phyloP scores from a whole-genome alignment of 2,888 invertebrate species.

The Cryptocheilus praepositus region DNA sequence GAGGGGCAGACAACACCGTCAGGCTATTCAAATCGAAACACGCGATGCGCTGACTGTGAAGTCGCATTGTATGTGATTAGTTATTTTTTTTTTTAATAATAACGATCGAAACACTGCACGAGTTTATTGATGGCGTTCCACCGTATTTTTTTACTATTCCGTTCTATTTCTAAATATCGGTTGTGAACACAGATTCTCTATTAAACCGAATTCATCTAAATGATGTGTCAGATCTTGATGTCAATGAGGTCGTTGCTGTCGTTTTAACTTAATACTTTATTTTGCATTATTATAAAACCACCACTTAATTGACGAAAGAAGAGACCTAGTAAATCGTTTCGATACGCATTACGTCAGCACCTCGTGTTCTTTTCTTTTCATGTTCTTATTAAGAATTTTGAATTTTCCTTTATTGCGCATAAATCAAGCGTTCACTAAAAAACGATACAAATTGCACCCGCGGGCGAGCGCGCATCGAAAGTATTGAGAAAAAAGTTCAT shows the following conservation, averaged over 20 bases:
- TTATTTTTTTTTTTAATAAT: slow-evolving; percentile 7
- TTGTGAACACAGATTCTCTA: not conserved
- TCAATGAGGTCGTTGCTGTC: slow-evolving; percentile 7
- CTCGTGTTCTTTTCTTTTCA: not conserved
- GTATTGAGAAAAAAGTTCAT: slow-evolving; percentile 19
- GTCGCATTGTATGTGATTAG: not conserved
- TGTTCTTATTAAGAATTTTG: slow-evolving; percentile 26
- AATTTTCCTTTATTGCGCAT: slow-evolving; percentile 39
- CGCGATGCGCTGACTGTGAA: slow-evolving; percentile 57
- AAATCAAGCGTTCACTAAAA: slow-evolving; percentile 38
- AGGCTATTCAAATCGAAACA: slow-evolving; percentile 87
- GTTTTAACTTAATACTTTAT: slow-evolving; percentile 38
- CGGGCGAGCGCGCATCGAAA: slow-evolving; percentile 28
- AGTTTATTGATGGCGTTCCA: not conserved
- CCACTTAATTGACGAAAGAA: slow-evolving; percentile 44
- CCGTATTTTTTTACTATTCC: not conserved
- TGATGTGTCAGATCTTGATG: slow-evolving; percentile 1
- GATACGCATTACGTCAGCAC: slow-evolving; percentile 36
- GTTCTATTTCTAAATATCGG: not conserved
- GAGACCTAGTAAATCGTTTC: slow-evolving; percentile 37
- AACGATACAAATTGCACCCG: slow-evolving; percentile 42
- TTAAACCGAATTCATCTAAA: no score
- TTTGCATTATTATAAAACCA: slow-evolving; percentile 44
- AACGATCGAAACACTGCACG: slow-evolving; percentile 2
- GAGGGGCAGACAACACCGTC: slow-evolving; percentile 94